These are phyloP conservation scores for Desmodus rotundus DNA, from an alignment of 2,113 vertebrate genomes.

Conservation along the genomic window DNA sequence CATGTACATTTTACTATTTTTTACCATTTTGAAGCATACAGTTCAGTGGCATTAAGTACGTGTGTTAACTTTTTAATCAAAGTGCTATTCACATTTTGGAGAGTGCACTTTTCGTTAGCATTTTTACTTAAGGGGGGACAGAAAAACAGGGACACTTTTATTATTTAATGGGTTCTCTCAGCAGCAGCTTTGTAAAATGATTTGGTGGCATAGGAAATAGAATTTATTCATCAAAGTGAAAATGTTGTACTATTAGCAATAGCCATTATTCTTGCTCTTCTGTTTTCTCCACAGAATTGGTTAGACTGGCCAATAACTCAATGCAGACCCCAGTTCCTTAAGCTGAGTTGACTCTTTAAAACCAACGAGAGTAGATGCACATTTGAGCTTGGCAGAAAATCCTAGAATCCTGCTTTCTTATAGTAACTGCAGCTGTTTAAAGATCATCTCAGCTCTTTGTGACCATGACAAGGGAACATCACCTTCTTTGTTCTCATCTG, in stretches of 20 bases:
- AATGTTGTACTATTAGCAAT: not conserved
- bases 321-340: not conserved
- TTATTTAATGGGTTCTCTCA: not conserved
- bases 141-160: not conserved
- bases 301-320: not conserved
- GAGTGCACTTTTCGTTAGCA: not conserved
- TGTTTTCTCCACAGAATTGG: not conserved
- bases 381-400: not conserved
- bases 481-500: not conserved
- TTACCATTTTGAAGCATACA: not conserved
- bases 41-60: not conserved
- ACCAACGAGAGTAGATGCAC: not conserved
- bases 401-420: not conserved
- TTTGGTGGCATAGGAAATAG: not conserved
- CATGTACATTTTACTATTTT: not conserved
- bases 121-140: not conserved
- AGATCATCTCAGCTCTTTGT: not conserved
- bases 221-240: not conserved
- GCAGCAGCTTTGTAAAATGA: not conserved
- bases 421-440: not conserved
- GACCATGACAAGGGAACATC: not conserved
- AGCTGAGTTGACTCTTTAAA: not conserved
- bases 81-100: not conserved
- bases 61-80: not conserved
- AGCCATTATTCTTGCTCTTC: not conserved